phyloP scores from a whole-genome alignment of 2,888 invertebrate genomes.

The Cetonia aurata region DNA sequence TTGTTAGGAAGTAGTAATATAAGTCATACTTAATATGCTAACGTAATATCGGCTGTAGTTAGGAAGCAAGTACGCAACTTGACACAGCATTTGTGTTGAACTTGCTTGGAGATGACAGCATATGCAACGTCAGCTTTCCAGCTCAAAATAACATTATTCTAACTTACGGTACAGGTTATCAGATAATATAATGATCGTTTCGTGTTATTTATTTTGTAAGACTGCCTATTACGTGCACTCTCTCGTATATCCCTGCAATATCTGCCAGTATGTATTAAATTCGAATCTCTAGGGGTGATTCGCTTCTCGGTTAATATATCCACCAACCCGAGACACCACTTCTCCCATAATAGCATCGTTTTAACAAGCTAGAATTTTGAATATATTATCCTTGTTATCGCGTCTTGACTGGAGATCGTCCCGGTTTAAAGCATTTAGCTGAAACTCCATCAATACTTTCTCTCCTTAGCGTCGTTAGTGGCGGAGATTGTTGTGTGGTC shows the following conservation, averaged over 20 bases:
- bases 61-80: no score
- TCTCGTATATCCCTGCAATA: conserved; percentile 5
- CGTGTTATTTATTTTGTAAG: conserved; percentile 1
- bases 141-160: no score
- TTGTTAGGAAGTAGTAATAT: no score
- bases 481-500: no score
- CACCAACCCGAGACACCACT: conserved; percentile 28
- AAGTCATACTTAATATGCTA: no score
- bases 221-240: conserved; percentile 1
- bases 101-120: no score
- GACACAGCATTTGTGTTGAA: no score
- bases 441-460: conserved; percentile 1
- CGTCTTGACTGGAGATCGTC: not conserved
- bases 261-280: conserved; percentile 15
- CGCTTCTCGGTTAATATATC: conserved; percentile 27
- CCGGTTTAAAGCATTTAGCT: not conserved
- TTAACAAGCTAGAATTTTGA: conserved; percentile 50
- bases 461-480: no score
- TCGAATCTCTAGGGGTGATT: conserved; percentile 17
- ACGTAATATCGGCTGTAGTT: no score
- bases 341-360: conserved; percentile 49
- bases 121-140: no score
- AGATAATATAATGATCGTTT: no score
- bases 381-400: conserved; percentile 50
- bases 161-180: no score